phyloP scores from a whole-genome alignment of 2,113 vertebrate species.

The Galbula dea region DNA sequence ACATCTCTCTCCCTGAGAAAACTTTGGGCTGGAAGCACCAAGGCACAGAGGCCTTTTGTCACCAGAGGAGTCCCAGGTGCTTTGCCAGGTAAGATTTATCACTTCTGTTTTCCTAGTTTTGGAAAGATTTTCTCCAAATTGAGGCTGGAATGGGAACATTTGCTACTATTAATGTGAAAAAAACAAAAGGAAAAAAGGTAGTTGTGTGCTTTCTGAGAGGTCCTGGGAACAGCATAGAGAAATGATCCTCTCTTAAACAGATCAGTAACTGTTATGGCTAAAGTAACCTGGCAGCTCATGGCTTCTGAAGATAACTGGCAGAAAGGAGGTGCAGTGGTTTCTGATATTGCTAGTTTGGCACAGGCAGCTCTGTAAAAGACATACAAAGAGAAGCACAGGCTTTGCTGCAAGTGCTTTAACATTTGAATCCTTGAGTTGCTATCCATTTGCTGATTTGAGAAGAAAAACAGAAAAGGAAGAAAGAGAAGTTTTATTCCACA shows the following conservation, averaged over 20 bases:
- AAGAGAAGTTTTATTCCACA: neutral
- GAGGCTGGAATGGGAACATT: too few relatives aligned
- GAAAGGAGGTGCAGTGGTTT: neutral
- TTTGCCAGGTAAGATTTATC: slow-evolving; percentile 56
- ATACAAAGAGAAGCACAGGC: neutral
- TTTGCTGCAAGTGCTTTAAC: neutral
- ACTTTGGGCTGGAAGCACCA: slow-evolving; percentile 32
- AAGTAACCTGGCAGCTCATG: neutral
- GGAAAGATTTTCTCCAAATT: too few relatives aligned
- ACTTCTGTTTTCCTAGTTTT: neutral
- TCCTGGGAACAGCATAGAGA: neutral
- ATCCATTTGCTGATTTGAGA: neutral
- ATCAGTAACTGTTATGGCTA: neutral
- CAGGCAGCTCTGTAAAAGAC: neutral
- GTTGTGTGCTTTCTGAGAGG: neutral
- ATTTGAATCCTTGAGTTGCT: neutral
- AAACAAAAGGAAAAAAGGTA: too few relatives aligned
- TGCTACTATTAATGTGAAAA: neutral
- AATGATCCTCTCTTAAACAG: neutral
- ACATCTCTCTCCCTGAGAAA: slow-evolving; percentile 37
- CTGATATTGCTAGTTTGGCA: neutral
- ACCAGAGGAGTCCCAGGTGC: neutral
- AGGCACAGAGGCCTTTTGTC: neutral
- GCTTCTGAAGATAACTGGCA: neutral
- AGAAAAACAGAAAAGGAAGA: neutral